phyloP scores from a whole-genome alignment of 2,113 vertebrate genomes.

The Myotis lucifugus region DNA sequence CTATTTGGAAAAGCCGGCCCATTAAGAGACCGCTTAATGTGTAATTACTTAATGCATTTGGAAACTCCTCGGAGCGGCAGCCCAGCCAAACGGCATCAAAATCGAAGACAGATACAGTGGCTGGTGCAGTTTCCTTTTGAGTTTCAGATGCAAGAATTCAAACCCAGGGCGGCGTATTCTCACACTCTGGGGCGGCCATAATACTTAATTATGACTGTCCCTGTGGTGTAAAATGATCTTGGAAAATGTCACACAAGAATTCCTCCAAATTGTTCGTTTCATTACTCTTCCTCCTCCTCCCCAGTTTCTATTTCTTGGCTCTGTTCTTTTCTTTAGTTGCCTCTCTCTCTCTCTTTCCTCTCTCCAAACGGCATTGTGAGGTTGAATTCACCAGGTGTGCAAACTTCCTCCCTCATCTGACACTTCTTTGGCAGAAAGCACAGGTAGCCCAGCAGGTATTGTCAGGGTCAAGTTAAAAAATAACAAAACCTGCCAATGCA shows the following conservation, averaged over 20 bases:
- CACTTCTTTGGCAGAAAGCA: conserved; percentile 80
- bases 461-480: conserved; percentile 75
- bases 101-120: accelerated
- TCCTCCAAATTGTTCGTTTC: conserved; percentile 63
- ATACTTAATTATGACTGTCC: conserved; percentile 55
- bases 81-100: conserved; percentile 56
- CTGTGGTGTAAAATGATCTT: conserved; percentile 55
- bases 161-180: neutral
- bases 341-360: conserved; percentile 8
- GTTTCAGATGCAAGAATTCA: conserved; percentile 38
- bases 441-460: conserved; percentile 74
- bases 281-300: conserved; percentile 47
- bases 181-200: neutral
- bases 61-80: neutral
- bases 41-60: conserved; percentile 20
- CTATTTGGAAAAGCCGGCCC: conserved; percentile 56
- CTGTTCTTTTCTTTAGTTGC: conserved; percentile 36
- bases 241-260: conserved; percentile 63
- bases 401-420: conserved; percentile 78
- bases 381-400: conserved; percentile 82
- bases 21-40: conserved; percentile 55
- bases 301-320: conserved; percentile 71
- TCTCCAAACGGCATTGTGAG: conserved; percentile 60
- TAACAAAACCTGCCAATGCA: conserved; percentile 77
- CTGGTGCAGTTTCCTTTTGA: conserved; percentile 25